Conservation (phyloP, 1,140 invertebrate genomes). For the Drosophila azteca region DNA sequence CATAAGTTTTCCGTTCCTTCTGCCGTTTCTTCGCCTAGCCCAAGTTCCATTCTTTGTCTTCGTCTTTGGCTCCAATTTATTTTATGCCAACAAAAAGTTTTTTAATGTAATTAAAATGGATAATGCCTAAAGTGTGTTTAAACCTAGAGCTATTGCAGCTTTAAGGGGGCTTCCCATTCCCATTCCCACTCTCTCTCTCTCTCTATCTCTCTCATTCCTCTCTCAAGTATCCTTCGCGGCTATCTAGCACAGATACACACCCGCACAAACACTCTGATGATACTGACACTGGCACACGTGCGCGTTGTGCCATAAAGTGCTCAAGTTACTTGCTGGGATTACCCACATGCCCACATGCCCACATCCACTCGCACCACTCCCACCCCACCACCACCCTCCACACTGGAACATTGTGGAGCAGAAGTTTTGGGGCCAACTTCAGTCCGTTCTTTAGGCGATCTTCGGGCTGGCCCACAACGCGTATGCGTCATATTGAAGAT, state of each 20-base stretch:
- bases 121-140: constrained; percentile 74
- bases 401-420: too few relatives aligned
- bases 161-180: constrained; percentile 45
- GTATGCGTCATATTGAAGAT: constrained; percentile 65
- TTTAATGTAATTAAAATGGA: constrained; percentile 79
- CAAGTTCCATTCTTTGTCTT: neutral
- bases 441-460: constrained; percentile 30
- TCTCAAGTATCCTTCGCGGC: constrained; percentile 1
- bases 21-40: too few relatives aligned
- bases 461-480: constrained; percentile 53
- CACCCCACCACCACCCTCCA: neutral
- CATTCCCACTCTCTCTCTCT: too few relatives aligned
- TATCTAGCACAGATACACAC: constrained; percentile 35
- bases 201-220: neutral
- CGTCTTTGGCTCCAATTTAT: constrained; percentile 65
- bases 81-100: constrained; percentile 66
- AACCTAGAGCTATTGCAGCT: constrained; percentile 46
- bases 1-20: constrained; percentile 61
- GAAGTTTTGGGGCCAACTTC: too few relatives aligned
- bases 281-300: constrained; percentile 51
- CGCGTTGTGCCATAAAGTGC: constrained; percentile 71
- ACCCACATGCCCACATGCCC: constrained; percentile 9
- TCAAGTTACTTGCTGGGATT: constrained; percentile 76
- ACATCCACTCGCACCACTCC: neutral
- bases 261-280: constrained; percentile 7